Evolutionary conservation across 2,797 vertebrate species (phyloP), one percentile per base, ranked within the genome.

Genomic region (Limnodromus scolopaceus): DNA sequence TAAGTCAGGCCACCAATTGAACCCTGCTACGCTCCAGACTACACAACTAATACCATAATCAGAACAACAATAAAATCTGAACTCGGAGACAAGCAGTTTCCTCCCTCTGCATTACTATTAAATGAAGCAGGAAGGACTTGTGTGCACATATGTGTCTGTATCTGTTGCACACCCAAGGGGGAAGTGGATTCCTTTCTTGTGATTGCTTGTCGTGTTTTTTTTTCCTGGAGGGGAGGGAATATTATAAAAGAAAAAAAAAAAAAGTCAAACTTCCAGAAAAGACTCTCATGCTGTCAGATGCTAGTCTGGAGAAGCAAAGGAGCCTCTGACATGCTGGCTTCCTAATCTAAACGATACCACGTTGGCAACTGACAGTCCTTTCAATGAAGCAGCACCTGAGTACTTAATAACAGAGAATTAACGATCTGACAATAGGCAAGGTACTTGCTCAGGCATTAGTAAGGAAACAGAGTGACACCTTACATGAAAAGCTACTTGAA

Each of bases 401-500:
- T 94, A 97, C 96, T 97, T 97, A 97, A 97, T 97, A 96, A 97
- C 83, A 96, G 87, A 97, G 94, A 97, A 97, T 96, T 97, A 97
- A 87, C 22, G 23, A 95, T 87, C 71, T 97, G 96, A 97, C 96
- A 97, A 97, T 93, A 96, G 92, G 92, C 80, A 94, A 97, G 84
- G 94, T 75, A 96, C 89, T 96, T 95, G 96, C 86, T 97, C 94
- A 97, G 93, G 96, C 95, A 96, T 97, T 97, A 97, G 97, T 97
- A 90, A 97, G 96, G 94, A 97, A 97, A 97, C 96, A 97, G 97
- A 97, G 88, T 97, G 97, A 97, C 97, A 97, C 77, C 94, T 97
- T 89, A 91, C 87, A 90, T 91, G 92, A 96, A 96, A 97, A 97
- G 95, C 90, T 96, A 87, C 87, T 93, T 87, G 95, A 95, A 96